These are phyloP conservation scores for Nibea albiflora DNA, from an alignment of 2,113 vertebrate species.

Conservation along the genomic window DNA sequence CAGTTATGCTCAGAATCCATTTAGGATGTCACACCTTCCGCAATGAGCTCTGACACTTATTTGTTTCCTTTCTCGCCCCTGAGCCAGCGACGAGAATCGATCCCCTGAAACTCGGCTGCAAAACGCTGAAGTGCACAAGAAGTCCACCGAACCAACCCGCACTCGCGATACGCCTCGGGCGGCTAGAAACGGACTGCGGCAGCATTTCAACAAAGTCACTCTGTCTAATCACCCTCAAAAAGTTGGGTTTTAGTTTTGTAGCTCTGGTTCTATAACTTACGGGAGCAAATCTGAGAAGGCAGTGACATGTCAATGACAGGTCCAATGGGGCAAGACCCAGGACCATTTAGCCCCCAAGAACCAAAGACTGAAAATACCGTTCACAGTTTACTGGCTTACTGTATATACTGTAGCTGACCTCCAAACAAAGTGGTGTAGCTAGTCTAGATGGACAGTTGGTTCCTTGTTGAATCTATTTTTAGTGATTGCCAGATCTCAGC, in stretches of 20 bases:
- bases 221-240: neutral
- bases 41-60: neutral
- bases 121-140: neutral
- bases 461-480: neutral
- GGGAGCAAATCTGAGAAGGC: neutral
- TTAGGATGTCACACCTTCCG: neutral
- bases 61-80: neutral
- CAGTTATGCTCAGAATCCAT: neutral
- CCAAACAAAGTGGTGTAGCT: too few species aligned
- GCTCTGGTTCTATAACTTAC: neutral
- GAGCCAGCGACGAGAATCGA: neutral
- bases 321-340: neutral
- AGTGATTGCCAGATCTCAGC: neutral
- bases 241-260: neutral
- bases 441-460: neutral
- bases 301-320: neutral
- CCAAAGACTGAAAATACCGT: neutral
- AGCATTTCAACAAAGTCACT: neutral
- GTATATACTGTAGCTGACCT: neutral
- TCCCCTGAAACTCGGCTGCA: neutral
- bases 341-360: neutral
- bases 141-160: neutral
- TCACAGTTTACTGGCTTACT: neutral
- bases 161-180: neutral
- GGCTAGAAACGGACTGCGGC: neutral